A percentile compares a stretch with the other conserved stretches of the same genome.
Conservation (phyloP, 1,140 invertebrate genomes). For the Yoshiicerus persimilis region DNA sequence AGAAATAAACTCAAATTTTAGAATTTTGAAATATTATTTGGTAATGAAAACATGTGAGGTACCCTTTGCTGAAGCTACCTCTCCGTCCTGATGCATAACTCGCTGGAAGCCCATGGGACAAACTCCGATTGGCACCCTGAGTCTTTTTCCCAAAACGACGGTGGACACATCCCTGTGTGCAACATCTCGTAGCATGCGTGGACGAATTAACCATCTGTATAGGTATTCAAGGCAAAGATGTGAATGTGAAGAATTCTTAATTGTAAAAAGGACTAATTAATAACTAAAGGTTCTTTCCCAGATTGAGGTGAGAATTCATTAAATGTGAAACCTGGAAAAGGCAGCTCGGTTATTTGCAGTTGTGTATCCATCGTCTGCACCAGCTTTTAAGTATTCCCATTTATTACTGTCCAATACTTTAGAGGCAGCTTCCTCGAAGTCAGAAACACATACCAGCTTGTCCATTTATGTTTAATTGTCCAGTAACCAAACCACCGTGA, state of each 20-base stretch:
- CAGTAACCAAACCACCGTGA: too few species aligned
- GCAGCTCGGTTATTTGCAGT: slow-evolving; percentile 56
- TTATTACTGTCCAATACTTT: slow-evolving; percentile 66
- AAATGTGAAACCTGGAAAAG: background rate
- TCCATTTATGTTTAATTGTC: slow-evolving; percentile 32
- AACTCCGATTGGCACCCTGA: slow-evolving; percentile 81
- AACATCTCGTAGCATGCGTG: slow-evolving; percentile 77
- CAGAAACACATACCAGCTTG: slow-evolving; percentile 69
- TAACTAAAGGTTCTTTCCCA: too few species aligned
- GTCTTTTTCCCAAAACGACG: slow-evolving; percentile 65
- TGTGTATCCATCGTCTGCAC: slow-evolving; percentile 79
- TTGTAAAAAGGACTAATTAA: too few species aligned
- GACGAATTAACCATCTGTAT: slow-evolving; percentile 72
- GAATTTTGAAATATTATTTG: too few species aligned
- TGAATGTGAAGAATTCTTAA: background rate
- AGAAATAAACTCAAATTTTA: too few species aligned
- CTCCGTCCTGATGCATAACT: slow-evolving; percentile 88
- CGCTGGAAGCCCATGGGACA: slow-evolving; percentile 90
- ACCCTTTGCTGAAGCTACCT: slow-evolving; percentile 74
- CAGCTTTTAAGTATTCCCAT: slow-evolving; percentile 83
- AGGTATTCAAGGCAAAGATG: background rate
- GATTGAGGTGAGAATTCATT: too few species aligned
- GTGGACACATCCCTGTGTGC: slow-evolving; percentile 64
- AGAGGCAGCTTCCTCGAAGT: slow-evolving; percentile 75
- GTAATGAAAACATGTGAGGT: too few species aligned